Evolutionary conservation across 2,797 vertebrate species (phyloP).

Genomic region (Columba guinea): DNA sequence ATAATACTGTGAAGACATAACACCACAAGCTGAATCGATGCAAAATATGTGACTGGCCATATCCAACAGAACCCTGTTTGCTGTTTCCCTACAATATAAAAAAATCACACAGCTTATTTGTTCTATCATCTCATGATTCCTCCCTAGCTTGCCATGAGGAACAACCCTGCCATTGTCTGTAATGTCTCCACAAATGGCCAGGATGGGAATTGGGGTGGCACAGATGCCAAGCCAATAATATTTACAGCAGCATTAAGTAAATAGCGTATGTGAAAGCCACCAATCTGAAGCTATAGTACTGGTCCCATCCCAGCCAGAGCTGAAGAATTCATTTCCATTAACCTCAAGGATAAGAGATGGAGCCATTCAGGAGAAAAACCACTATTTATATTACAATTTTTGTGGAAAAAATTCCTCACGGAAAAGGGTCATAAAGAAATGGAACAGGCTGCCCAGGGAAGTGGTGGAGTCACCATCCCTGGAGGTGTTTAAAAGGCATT

Average conservation of each 20-base stretch:
- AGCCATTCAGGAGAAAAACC: neutral
- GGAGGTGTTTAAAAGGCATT: no score
- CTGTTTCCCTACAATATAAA: neutral
- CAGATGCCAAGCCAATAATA: neutral
- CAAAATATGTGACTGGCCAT: neutral
- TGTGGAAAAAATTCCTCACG: no score
- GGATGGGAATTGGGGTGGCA: neutral
- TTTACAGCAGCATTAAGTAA: neutral
- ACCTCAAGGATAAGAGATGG: neutral
- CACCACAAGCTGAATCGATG: neutral
- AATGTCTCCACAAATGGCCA: neutral
- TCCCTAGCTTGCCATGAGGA: neutral
- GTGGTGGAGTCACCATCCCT: no score
- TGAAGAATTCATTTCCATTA: neutral
- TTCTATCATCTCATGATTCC: neutral
- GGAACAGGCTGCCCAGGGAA: no score
- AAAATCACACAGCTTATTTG: neutral
- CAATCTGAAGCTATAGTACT: neutral
- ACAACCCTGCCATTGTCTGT: neutral
- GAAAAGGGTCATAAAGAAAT: no score
- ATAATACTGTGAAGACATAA: neutral
- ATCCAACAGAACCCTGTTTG: neutral
- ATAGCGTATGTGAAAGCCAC: neutral
- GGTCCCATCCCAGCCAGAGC: neutral
- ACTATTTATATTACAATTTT: neutral